Evolutionary conservation across 2,888 invertebrate species (phyloP).

Genomic region (Oscheius sp.): DNA sequence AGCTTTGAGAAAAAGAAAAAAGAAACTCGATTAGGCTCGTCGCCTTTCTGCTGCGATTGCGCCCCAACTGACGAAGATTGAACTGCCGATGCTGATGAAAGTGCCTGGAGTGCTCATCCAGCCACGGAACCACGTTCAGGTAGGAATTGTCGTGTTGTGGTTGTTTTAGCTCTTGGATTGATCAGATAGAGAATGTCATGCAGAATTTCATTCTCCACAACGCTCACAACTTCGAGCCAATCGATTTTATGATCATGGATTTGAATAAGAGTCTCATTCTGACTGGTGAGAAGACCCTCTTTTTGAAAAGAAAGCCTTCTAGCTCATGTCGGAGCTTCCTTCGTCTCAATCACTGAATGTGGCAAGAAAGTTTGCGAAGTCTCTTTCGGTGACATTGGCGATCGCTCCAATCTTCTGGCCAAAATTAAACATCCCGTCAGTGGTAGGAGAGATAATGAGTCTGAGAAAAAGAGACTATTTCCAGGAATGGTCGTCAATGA

Average conservation of each 20-base stretch:
- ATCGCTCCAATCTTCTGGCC: conserved; percentile 42
- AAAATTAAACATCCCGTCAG: conserved; percentile 67
- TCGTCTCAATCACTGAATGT: conserved; percentile 52
- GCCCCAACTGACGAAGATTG: conserved; percentile 65
- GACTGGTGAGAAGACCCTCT: background rate
- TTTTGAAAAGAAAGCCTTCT: background rate
- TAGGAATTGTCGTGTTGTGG: conserved; percentile 24
- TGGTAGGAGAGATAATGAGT: conserved; percentile 32
- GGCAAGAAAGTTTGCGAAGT: conserved; percentile 44
- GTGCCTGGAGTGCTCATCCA: conserved; percentile 50
- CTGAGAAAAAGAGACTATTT: background rate
- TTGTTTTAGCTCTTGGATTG: background rate
- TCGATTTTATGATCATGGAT: conserved; percentile 4
- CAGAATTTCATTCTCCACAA: conserved; percentile 17
- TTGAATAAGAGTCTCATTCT: conserved; percentile 1
- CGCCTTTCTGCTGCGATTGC: conserved; percentile 68
- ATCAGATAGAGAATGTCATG: background rate
- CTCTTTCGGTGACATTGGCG: conserved; percentile 48
- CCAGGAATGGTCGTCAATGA: conserved; percentile 19
- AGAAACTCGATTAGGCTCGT: conserved; percentile 34
- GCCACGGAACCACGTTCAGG: conserved; percentile 57
- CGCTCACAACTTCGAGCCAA: conserved; percentile 4
- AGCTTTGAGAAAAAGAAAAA: conserved; percentile 13
- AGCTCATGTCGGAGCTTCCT: conserved; percentile 14
- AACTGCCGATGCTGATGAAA: conserved; percentile 59